Base-by-base conservation (phyloP, 2,888 invertebrate genomes). In the Allacma fusca region DNA sequence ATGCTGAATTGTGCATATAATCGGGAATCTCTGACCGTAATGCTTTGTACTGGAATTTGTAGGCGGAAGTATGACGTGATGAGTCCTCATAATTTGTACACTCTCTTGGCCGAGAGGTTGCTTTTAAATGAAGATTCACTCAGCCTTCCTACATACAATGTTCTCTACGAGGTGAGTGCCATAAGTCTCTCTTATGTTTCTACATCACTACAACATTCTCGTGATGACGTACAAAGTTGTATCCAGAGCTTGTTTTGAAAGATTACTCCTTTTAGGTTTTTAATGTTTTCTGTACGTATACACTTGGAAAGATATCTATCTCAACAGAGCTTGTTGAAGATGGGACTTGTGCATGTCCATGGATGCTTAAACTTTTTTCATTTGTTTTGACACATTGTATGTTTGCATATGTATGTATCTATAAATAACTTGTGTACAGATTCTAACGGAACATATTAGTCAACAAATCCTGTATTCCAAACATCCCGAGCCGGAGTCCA, bases 11-110 rank as follows among this genome's bases (percentile, higher is more conserved):
- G 50, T 50, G 16, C 50, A 50, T n/a, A 50, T 50, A 50, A 50
- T 50, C n/a, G 4, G 16, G 50, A 50, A 16, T 50, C 19, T 50
- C 9, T 16, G 16, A 16, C 5, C 19, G 19, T 50, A 50, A 50
- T 50, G 50, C 50, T 68, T 68, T 71, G 29, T 23, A 26, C 50
- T 71, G 44, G 26, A 71, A 71, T 71, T 50, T 13, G 21, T 88
- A 97, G 96, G 89, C 91, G 99, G 85, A 99, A 99, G 88, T 97
- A 97, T 88, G 99, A 99, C 88, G 96, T 98, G 75, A 97, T 99
- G 97, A 95, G 95, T 83, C 97, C 98, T 0, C 95, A 97, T 89
- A 99, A 99, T 90, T 90, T 99, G 86, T 98, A 98, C 89, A 97
- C 98, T 29, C 89, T 99, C 85, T 90, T 99, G 85, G 95, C 97